Percentiles rank a stretch among this genome's conserved stretches.
Evolutionary conservation across 2,113 vertebrate species (phyloP).

Genomic region (Orthonyx spaldingii): DNA sequence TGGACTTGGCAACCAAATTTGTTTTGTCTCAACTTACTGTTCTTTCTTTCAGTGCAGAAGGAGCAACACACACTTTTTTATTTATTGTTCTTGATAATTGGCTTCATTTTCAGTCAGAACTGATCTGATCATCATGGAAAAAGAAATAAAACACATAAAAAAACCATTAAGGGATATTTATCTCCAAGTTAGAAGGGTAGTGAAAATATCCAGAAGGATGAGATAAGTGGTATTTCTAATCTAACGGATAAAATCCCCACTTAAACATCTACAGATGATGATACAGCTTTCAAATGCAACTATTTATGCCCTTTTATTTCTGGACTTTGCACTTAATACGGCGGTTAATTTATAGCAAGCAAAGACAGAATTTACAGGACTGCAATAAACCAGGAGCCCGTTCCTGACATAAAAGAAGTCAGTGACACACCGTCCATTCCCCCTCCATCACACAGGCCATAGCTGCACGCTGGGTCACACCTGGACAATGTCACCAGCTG

Average conservation of each 20-base stretch:
- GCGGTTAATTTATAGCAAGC: conserved; percentile 51
- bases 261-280: conserved; percentile 58
- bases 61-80: conserved; percentile 47
- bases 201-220: conserved; percentile 70
- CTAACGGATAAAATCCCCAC: conserved; percentile 56
- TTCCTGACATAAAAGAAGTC: background rate
- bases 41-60: conserved; percentile 51
- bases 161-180: conserved; percentile 65
- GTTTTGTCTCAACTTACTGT: conserved; percentile 59
- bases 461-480: background rate
- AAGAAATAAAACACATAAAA: conserved; percentile 69
- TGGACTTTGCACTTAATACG: conserved; percentile 46
- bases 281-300: conserved; percentile 45
- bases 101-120: conserved; percentile 60
- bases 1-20: conserved; percentile 60
- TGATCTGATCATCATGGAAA: conserved; percentile 66
- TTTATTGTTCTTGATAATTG: conserved; percentile 72
- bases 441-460: background rate
- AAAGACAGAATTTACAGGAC: conserved; percentile 18
- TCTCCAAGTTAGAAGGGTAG: conserved; percentile 63
- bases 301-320: conserved; percentile 62
- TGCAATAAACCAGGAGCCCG: conserved; percentile 1
- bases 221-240: conserved; percentile 69
- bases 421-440: background rate
- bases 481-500: background rate